Evolutionary conservation across 2,113 vertebrate genomes (phyloP), one percentile per base, ranked within the genome.

Genomic region (Tragelaphus buxtoni): DNA sequence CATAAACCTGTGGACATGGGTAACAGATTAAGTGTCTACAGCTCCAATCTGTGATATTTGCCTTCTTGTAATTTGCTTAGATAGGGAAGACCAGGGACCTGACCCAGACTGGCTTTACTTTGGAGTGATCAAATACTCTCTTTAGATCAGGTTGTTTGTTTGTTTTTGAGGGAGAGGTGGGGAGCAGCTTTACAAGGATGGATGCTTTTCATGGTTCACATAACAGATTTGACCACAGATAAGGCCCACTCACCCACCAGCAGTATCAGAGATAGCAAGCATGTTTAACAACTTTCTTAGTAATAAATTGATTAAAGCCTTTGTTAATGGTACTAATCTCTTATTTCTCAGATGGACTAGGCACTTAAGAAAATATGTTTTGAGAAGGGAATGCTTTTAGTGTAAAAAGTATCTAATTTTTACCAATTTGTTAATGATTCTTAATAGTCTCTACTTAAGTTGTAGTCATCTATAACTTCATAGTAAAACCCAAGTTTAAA

Each of bases 331-430:
- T 88, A 83, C 47, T 72, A 17, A 35, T 82, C 32, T 92, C 2
- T 88, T 95, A 35, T 79, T 97, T 96, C 82, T 94, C 81, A 94
- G 58, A 94, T 39, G 77, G 56, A 35, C 42, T 51, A 45, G 93
- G 45, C n/a, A 88, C n/a, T 93, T 82, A 79, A 63, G 42, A 49
- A 58, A 96, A 26, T 95, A 9, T 79, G 5, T 94, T 86, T 96
- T 94, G 63, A 90, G 58, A 95, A 61, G 32, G 5, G 26, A 84
- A 96, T 83, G 65, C 51, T 82, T 96, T 93, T 65, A 51, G 28
- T 45, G 26, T 51, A 47, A 85, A 79, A 84, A 39, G 4, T 72
- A 2, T 60, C 26, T 32, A 83, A 35, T 61, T 96, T 90, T 96
- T 93, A 92, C 56, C 49, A 91, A 89, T 89, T 69, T 93, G 5